phyloP scores from a whole-genome alignment of 2,113 vertebrate species.

The Otolemur garnettii region DNA sequence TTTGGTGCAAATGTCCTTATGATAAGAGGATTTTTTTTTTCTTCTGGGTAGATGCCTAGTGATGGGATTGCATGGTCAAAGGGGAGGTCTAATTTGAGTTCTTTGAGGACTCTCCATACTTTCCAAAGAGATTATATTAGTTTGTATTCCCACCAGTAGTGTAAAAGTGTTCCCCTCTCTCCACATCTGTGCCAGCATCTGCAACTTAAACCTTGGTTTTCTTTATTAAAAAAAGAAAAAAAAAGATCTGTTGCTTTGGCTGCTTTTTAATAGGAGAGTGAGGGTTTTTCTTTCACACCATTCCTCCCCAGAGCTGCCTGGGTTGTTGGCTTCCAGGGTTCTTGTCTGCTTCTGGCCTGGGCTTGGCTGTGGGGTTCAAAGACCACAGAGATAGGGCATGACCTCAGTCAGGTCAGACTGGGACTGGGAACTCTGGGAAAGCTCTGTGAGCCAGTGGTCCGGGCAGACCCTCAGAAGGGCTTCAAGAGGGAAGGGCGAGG shows the following conservation, averaged over 20 bases:
- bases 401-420: neutral
- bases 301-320: neutral
- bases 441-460: neutral
- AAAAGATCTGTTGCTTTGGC: neutral
- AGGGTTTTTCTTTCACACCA: neutral
- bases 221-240: too few species aligned
- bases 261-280: neutral
- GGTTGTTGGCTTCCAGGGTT: neutral
- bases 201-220: too few species aligned
- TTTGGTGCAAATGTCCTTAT: too few species aligned
- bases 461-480: neutral
- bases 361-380: neutral
- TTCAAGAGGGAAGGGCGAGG: neutral
- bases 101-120: too few species aligned
- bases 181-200: too few species aligned
- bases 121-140: too few species aligned
- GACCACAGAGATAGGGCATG: neutral
- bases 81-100: too few species aligned
- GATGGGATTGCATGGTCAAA: too few species aligned
- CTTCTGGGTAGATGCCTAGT: too few species aligned
- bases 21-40: too few species aligned
- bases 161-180: too few species aligned
- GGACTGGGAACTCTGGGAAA: neutral
- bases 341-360: neutral
- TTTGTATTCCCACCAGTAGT: too few species aligned